Conservation (phyloP, 2,113 vertebrate genomes). For the Sula dactylatra region DNA sequence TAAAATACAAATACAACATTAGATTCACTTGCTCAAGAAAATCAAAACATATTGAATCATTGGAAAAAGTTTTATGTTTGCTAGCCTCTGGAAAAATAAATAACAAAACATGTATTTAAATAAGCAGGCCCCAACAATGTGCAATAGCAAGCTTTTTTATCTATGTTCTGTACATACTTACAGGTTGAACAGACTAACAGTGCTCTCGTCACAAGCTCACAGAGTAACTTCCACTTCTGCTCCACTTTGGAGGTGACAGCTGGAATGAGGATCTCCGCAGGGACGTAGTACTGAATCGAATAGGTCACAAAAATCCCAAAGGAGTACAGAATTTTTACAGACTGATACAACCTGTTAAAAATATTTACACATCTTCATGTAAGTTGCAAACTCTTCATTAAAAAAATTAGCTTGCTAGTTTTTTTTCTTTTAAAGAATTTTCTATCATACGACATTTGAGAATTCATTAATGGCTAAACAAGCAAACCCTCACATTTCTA, state of each 20-base stretch:
- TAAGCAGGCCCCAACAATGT: neutral
- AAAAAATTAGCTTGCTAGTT: neutral
- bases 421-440: neutral
- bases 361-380: neutral
- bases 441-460: neutral
- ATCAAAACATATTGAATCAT: neutral
- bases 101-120: neutral
- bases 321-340: slow-evolving; percentile 87
- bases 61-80: neutral
- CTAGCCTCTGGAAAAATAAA: neutral
- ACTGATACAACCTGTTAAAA: slow-evolving; percentile 83
- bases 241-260: slow-evolving; percentile 69
- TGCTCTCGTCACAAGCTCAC: slow-evolving; percentile 72
- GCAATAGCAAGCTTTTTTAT: neutral
- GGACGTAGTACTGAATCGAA: slow-evolving; percentile 88
- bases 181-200: slow-evolving; percentile 83
- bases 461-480: neutral
- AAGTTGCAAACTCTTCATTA: neutral
- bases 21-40: neutral
- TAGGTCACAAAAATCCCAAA: slow-evolving; percentile 90
- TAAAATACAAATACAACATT: neutral
- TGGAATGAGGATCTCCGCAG: slow-evolving; percentile 85
- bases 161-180: slow-evolving; percentile 71
- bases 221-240: slow-evolving; percentile 75
- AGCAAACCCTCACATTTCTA: neutral